Base-by-base conservation (phyloP, 2,797 vertebrate genomes). In the Threskiornis aethiopicus region DNA sequence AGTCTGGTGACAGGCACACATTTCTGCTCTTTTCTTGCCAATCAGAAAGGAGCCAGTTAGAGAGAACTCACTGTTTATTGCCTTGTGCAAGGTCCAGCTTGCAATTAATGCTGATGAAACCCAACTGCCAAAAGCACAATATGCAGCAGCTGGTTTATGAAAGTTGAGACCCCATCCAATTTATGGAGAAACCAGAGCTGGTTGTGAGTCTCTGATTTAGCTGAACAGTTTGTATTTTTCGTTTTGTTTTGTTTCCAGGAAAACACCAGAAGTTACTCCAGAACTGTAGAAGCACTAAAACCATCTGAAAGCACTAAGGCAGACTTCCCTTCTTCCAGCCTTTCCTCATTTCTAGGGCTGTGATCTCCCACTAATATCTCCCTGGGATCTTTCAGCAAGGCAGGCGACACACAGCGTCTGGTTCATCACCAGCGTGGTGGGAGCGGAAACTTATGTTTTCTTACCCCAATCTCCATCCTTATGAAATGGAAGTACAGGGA, bases 221-320 rank as follows among this genome's bases (percentile, higher is more conserved):
- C 76, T 69, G 89, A 96, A 77, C 66, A 44, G 76, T 96, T 97
- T 82, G 65, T 41, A 69, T 75, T 91, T 96, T 87, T 93, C 83
- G 73, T 96, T 95, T 91, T 95, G 78, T 83, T 94, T 92, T 58
- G 91, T 91, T 97, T 92, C 92, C 87, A 95, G 91, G 94, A 97
- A 97, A 96, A 96, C 66, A 92, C 87, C 79, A 96, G 93, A 96
- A 96, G 89, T 97, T 86, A 76, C 82, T 96, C 73, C 92, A 96
- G 62, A 95, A 92, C 77, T 84, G 42, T 1, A 82, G 69, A 91
- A 95, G 47, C 66, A 52, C 72, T 90, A 71, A 96, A 94, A 78
- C 78, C 92, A 93, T 96, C 82, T 93, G 93, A 94, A 97, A 96
- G 62, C 90, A 89, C 58, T 96, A 96, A 84, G 79, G 51, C 87